Base-by-base conservation (phyloP, 1,140 invertebrate genomes). In the Camponotus vicinus region DNA sequence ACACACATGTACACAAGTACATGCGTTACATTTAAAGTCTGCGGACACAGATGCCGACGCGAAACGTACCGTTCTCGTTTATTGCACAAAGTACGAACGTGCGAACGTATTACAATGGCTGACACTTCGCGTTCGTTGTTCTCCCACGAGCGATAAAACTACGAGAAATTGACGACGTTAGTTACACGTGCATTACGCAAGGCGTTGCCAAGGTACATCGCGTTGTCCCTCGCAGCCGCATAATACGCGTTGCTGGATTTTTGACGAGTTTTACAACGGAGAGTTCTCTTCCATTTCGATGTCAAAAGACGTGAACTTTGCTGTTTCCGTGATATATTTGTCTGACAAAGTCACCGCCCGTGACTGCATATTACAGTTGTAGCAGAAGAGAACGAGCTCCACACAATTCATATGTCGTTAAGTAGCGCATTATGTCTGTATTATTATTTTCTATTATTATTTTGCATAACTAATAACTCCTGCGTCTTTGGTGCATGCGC, bases 91-190 rank as follows among this genome's bases (percentile, higher is more conserved):
- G 64, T 55, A 69, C 34, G 21, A 75, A 73, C 40, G 37, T 34
- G 37, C 67, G 55, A 75, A 83, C 40, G 66, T 21, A 34, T 55
- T 1, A 59, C 70, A 83, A 76, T 61, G 70, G 69, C 40, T 15
- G 57, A 8, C 18, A 42, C 40, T 18, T 40, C 52, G n/a, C 64
- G 52, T 69, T 61, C 70, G 80, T 76, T 75, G 57, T 42, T 75
- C 57, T 73, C 55, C 40, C 80, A 45, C 70, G 70, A 83, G 55
- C 49, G 80, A 71, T 83, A 75, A 83, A 83, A 61, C 52, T 61
- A 34, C 55, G 57, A 61, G 55, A 45, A 75, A 76, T n/a, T 59
- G 40, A 75, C 55, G 64, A 21, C 37, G 37, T 52, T 52, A 52
- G 49, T 52, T 52, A 52, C 49, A 52, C 13, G 13, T 45, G n/a